Conservation (phyloP, 1,140 invertebrate species). For the Trialeurodes vaporariorum region DNA sequence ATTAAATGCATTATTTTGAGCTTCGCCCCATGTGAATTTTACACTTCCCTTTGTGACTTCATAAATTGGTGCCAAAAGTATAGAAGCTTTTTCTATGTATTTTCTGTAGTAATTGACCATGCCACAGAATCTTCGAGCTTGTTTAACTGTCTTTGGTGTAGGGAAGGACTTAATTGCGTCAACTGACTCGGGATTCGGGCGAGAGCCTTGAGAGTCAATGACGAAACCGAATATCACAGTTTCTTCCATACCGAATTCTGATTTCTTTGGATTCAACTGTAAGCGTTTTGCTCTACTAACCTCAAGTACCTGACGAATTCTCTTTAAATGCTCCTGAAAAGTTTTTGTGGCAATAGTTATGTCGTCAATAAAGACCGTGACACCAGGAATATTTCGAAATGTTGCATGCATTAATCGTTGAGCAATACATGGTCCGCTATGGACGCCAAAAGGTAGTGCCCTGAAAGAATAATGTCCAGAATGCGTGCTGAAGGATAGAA, state of each 20-base stretch:
- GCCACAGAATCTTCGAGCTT: conserved; percentile 27
- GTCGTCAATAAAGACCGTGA: background rate
- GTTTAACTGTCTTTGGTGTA: conserved; percentile 28
- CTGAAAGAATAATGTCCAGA: background rate
- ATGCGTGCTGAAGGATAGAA: background rate
- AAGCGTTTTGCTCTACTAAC: background rate
- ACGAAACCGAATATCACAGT: conserved; percentile 26
- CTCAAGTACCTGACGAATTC: background rate
- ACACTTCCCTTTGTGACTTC: conserved; percentile 18
- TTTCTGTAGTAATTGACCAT: conserved; percentile 32
- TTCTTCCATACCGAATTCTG: background rate
- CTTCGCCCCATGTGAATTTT: conserved; percentile 14
- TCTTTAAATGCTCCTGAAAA: background rate
- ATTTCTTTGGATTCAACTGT: background rate
- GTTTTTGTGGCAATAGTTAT: background rate
- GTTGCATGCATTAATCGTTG: background rate
- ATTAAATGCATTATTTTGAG: conserved; percentile 1
- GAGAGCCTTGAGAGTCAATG: conserved; percentile 28
- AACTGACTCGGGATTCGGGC: conserved; percentile 31
- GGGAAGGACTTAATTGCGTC: conserved; percentile 31
- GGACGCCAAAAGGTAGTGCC: background rate
- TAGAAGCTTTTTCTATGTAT: conserved; percentile 34
- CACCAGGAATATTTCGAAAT: background rate
- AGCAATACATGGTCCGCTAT: background rate
- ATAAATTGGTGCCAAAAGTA: conserved; percentile 24